Base-by-base conservation (phyloP, 1,140 invertebrate genomes). In the Anoplolepis gracilipes region DNA sequence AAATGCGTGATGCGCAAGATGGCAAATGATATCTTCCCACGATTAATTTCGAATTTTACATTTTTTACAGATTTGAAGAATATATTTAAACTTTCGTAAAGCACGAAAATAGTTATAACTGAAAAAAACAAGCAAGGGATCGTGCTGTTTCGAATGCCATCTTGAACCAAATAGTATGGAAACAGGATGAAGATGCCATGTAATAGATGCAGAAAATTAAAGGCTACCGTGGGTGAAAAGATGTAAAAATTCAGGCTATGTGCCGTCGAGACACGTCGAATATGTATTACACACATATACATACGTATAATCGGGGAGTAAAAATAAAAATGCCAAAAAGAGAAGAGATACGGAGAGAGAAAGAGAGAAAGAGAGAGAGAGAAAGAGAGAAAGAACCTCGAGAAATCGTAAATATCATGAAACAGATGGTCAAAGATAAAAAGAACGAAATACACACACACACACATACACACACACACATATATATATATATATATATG, bases 181-280 rank as follows among this genome's bases (percentile, higher is more conserved):
- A 61, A 62, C 39, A 76, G 59, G 46, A 49, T 90, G 85, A 87
- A 73, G 33, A 82, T 64, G 85, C 87, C 86, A 89, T 89, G 85
- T 62, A 89, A 90, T 77, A 33, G 85, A 90, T 90, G 88, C 88
- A 90, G 84, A 90, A 89, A 89, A 89, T 87, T 59, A 72, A 76
- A 55, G 28, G 64, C 87, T 89, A 89, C 30, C 73, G 61, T 75
- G 4, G 46, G 16, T 87, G 87, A 84, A n/a, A n/a, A 67, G 81
- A 88, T 79, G 85, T 88, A 85, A 86, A 72, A 87, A 36, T 78
- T 75, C 77, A 86, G 86, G 84, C 86, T 42, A 59, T 72, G 84
- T 88, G 79, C 86, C 88, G 87, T 87, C 61, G 73, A 86, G 53
- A 79, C 33, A 76, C 57, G 49, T 73, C n/a, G 42, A 64, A 84